These are phyloP conservation scores for Ips typographus DNA, from an alignment of 1,140 invertebrate species.

Conservation along the genomic window DNA sequence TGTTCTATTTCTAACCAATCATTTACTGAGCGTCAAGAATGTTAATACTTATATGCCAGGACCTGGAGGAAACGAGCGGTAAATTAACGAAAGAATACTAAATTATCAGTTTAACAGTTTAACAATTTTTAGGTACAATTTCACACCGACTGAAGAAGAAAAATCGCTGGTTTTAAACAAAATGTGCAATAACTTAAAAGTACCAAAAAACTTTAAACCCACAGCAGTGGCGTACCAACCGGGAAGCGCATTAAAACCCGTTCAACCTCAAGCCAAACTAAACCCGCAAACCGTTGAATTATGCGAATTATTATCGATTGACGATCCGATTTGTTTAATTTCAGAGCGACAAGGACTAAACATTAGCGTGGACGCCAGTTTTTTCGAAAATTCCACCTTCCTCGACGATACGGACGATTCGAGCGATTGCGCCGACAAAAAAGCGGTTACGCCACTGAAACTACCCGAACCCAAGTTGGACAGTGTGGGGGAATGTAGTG, in stretches of 20 bases:
- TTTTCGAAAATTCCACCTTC: slow-evolving; percentile 34
- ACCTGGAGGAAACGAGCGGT: slow-evolving; percentile 67
- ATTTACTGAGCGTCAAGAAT: slow-evolving; percentile 76
- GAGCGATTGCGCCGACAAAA: slow-evolving; percentile 11
- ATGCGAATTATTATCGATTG: slow-evolving; percentile 77
- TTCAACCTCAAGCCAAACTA: slow-evolving; percentile 55
- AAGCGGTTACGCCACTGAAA: slow-evolving; percentile 19
- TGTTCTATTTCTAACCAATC: slow-evolving; percentile 84
- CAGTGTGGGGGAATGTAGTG: background rate
- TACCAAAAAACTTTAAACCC: slow-evolving; percentile 76
- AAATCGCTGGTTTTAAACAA: slow-evolving; percentile 63
- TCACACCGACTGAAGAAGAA: slow-evolving; percentile 75
- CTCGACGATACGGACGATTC: slow-evolving; percentile 28
- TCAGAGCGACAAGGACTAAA: slow-evolving; percentile 43
- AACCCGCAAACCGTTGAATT: slow-evolving; percentile 84
- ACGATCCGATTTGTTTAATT: slow-evolving; percentile 68
- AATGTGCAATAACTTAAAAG: slow-evolving; percentile 67
- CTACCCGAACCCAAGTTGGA: slow-evolving; percentile 2
- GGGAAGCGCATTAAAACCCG: slow-evolving; percentile 46
- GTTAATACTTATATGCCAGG: slow-evolving; percentile 78
- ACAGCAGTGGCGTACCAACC: slow-evolving; percentile 69
- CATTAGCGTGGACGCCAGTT: slow-evolving; percentile 27
- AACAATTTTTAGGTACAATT: slow-evolving; percentile 63
- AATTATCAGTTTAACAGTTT: slow-evolving; percentile 28
- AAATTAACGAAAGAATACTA: slow-evolving; percentile 20